Percentiles rank a stretch among this genome's conserved stretches.
These are phyloP conservation scores for Villa cingulata DNA, from an alignment of 2,888 invertebrate species.

Conservation along the genomic window DNA sequence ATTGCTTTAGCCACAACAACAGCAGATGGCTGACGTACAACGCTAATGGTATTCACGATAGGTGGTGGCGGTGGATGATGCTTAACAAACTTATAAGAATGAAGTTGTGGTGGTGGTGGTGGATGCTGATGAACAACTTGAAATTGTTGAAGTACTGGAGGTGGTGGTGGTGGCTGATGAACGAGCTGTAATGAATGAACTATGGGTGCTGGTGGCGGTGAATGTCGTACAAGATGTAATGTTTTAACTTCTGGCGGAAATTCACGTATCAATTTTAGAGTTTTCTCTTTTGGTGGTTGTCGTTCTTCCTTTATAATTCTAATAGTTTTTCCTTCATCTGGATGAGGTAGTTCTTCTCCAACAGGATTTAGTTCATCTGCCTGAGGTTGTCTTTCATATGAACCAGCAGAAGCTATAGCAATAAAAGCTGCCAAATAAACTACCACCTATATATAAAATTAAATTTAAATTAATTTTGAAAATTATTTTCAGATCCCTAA, in stretches of 20 bases:
- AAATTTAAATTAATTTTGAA: no score
- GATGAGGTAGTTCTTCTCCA: neutral
- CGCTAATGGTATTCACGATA: neutral
- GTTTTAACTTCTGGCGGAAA: neutral
- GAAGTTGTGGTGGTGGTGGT: slow-evolving; percentile 4
- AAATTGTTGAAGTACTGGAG: slow-evolving; percentile 2
- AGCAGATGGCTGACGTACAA: neutral
- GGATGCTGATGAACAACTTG: slow-evolving; percentile 3
- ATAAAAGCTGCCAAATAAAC: neutral
- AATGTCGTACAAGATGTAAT: slow-evolving; percentile 1
- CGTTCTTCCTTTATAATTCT: neutral
- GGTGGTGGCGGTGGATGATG: neutral
- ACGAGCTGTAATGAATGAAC: neutral
- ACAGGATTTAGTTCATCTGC: no score
- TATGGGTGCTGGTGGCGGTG: slow-evolving; percentile 1
- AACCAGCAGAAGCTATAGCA: neutral
- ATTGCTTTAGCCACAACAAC: neutral
- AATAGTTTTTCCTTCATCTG: neutral
- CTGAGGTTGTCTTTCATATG: neutral
- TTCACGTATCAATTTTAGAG: neutral
- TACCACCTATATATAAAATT: neutral
- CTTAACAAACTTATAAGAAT: neutral
- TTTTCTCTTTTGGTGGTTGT: neutral
- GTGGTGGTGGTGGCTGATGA: slow-evolving; percentile 4
- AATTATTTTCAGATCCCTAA: no score